Base-by-base conservation (phyloP, 35 echinoderm and acorn worm species). In the Chiridota heheva region DNA sequence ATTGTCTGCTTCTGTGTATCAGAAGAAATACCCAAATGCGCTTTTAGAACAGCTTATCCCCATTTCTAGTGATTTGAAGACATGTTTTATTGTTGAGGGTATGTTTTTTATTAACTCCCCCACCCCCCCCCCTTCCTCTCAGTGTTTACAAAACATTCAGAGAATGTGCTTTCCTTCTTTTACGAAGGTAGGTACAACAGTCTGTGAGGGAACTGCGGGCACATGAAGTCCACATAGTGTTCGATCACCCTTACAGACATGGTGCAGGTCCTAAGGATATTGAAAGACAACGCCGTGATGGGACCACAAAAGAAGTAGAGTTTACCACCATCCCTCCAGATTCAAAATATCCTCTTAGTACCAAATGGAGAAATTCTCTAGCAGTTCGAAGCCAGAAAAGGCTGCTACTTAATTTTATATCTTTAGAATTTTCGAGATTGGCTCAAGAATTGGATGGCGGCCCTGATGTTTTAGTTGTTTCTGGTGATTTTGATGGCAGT, bases 401-500 rank as follows among this genome's bases (percentile, higher is more conserved):
- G 3, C 18, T 80, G 15, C 47, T 88, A 2, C 48, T 88, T 24
- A 80, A 70, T 44, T 44, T 80, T 30, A 38, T 88, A 3, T 88
- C 74, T 7, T 40, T 25, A 20, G 42, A 60, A 26, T 58, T 81
- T 5, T 16, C 81, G n/a, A 36, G 29, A n/a, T n/a, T n/a, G n/a
- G n/a, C n/a, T 26, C 5, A 42, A 58, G 18, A 68, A 20, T 17
- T 16, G 30, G 39, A 13, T 46, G 16, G n/a, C 16, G 17, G 27
- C 2, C 57, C 64, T 39, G 0, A 36, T 32, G 40, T 32, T 2
- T 76, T 73, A 20, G 2, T 77, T 36, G 40, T 36, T 17, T 46
- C 73, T 2, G 73, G 73, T 45, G 86, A 37, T 46, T 87, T 87
- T 78, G 84, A 87, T 67, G 60, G 72, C 13, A 60, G 57, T 20